Conservation (phyloP, 2,888 invertebrate species). For the Chrysomela aeneicollis region DNA sequence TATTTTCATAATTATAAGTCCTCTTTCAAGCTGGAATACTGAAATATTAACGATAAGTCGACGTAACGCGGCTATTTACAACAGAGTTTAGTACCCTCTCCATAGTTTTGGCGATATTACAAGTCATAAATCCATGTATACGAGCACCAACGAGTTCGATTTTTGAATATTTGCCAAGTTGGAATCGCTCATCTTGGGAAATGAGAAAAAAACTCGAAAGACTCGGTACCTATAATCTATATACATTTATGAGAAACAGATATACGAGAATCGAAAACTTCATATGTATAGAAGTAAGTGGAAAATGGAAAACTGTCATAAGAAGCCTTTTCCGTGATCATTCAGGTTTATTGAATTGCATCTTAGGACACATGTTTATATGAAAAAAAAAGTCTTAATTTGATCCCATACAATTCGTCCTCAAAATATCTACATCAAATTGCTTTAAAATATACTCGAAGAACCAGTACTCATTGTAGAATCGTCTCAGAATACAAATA, state of each 20-base stretch:
- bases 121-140: background rate
- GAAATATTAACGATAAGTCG: background rate
- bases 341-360: too few species aligned
- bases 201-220: background rate
- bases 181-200: background rate
- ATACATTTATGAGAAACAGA: background rate
- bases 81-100: background rate
- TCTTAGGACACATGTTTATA: too few species aligned
- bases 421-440: too few species aligned
- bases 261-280: background rate
- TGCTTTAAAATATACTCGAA: too few species aligned
- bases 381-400: too few species aligned
- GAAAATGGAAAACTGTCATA: too few species aligned
- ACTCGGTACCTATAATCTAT: background rate
- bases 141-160: background rate
- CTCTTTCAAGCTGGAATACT: background rate
- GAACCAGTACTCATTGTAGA: too few species aligned
- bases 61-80: background rate
- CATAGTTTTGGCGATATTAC: slow-evolving; percentile 3
- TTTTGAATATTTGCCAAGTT: slow-evolving; percentile 2
- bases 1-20: background rate
- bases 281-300: too few species aligned
- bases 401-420: too few species aligned
- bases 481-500: too few species aligned
- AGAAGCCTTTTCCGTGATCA: too few species aligned